phyloP scores from a whole-genome alignment of 2,888 invertebrate species.

The Priocnemis perturbator region DNA sequence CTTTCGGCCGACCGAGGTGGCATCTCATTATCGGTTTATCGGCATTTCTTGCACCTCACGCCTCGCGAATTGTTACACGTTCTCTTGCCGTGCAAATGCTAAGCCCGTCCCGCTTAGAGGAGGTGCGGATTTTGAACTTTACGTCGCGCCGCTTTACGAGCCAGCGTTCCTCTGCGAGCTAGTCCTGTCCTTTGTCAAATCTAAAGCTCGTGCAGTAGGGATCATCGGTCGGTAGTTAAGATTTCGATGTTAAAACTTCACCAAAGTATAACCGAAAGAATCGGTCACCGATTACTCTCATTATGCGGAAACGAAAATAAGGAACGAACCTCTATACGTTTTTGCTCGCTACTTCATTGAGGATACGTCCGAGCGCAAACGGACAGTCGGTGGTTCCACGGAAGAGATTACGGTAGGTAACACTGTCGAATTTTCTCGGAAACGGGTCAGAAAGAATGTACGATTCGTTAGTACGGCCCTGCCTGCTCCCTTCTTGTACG shows the following conservation, averaged over 20 bases:
- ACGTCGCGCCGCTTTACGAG: no score
- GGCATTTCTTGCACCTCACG: constrained; percentile 33
- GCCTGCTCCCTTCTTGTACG: constrained; percentile 4
- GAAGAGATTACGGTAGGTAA: no score
- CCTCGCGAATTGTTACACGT: neutral
- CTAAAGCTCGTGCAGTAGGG: neutral
- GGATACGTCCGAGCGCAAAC: neutral
- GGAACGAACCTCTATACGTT: neutral
- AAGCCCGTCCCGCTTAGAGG: no score
- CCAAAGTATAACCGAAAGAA: neutral
- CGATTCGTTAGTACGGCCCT: constrained; percentile 2
- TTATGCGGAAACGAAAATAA: no score
- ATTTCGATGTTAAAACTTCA: no score
- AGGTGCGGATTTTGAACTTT: no score
- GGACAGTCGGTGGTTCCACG: no score
- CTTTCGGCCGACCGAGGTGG: constrained; percentile 44
- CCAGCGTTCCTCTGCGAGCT: neutral
- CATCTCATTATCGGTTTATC: constrained; percentile 60
- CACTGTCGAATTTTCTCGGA: constrained; percentile 1
- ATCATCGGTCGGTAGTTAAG: no score
- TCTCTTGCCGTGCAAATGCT: no score
- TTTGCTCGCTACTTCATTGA: neutral
- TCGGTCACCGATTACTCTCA: no score
- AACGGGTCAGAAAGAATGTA: neutral
- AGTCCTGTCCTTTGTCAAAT: neutral